phyloP scores from a whole-genome alignment of 2,797 vertebrate genomes.

The Phoeniculus purpureus region DNA sequence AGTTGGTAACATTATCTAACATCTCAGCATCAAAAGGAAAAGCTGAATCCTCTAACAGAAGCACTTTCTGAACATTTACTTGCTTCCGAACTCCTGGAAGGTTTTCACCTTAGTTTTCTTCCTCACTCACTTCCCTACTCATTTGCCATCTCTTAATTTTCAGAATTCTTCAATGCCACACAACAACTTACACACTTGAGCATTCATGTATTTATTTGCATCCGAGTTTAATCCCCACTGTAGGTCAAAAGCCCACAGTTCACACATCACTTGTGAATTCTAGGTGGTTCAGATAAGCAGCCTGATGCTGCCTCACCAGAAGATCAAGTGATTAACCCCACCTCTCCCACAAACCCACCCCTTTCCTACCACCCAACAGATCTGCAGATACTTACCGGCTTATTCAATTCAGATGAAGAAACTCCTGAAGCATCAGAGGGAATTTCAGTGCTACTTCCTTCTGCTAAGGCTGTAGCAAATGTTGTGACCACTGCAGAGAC shows the following conservation, averaged over 20 bases:
- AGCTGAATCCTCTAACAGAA: not conserved
- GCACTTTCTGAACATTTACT: not conserved
- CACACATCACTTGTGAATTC: not conserved
- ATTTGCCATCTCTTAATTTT: not conserved
- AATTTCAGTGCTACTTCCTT: slow-evolving; percentile 30
- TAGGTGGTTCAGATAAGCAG: not conserved
- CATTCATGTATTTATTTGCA: not conserved
- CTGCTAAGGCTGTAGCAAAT: slow-evolving; percentile 50
- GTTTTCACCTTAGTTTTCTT: not conserved
- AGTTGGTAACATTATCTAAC: not conserved
- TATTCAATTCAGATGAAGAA: not conserved
- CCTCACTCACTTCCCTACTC: not conserved
- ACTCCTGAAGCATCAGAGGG: not conserved
- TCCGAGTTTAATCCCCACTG: not conserved
- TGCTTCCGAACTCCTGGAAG: not conserved
- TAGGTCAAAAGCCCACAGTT: not conserved
- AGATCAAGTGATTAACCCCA: not conserved
- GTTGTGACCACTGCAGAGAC: not conserved
- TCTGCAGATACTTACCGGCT: slow-evolving; percentile 54
- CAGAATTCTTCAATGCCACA: not conserved
- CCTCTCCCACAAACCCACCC: too few relatives aligned
- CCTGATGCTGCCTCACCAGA: not conserved
- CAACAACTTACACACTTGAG: not conserved
- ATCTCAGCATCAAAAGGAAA: not conserved
- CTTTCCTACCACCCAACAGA: not conserved